Evolutionary conservation across 2,888 invertebrate species (phyloP).

Genomic region (Cerastoderma edule): DNA sequence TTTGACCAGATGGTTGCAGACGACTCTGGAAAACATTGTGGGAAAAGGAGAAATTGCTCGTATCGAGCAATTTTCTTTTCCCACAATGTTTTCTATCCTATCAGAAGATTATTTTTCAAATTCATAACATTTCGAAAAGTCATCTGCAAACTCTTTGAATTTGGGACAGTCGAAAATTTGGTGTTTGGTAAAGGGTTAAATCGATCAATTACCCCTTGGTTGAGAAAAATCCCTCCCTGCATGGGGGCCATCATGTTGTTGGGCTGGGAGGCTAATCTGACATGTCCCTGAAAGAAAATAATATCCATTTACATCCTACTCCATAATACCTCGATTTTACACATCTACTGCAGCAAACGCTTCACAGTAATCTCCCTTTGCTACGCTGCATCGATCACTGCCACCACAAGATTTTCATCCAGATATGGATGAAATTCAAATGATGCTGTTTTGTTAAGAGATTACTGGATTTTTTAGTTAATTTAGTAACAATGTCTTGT

Average conservation of each 20-base stretch:
- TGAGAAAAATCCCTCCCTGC: not conserved
- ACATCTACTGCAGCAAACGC: not conserved
- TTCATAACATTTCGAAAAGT: not conserved
- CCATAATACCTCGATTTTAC: not conserved
- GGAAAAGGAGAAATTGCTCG: not conserved
- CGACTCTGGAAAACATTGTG: too few species aligned
- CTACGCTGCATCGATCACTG: not conserved
- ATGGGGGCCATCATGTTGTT: not conserved
- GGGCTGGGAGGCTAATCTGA: not conserved
- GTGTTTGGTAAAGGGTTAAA: too few species aligned
- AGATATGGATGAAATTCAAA: not conserved
- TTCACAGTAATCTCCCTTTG: not conserved
- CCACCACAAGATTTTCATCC: not conserved
- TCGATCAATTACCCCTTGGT: slow-evolving; percentile 10
- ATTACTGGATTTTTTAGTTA: too few species aligned
- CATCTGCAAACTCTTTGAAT: not conserved
- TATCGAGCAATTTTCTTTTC: not conserved
- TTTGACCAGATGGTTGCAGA: too few species aligned
- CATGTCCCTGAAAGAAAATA: not conserved
- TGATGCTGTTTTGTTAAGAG: too few species aligned
- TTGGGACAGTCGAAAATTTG: not conserved
- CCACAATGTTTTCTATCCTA: not conserved
- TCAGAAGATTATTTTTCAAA: not conserved
- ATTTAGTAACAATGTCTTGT: too few species aligned
- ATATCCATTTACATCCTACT: not conserved